Conservation (phyloP, 2,797 vertebrate species). For the Poliocrania exsul region DNA sequence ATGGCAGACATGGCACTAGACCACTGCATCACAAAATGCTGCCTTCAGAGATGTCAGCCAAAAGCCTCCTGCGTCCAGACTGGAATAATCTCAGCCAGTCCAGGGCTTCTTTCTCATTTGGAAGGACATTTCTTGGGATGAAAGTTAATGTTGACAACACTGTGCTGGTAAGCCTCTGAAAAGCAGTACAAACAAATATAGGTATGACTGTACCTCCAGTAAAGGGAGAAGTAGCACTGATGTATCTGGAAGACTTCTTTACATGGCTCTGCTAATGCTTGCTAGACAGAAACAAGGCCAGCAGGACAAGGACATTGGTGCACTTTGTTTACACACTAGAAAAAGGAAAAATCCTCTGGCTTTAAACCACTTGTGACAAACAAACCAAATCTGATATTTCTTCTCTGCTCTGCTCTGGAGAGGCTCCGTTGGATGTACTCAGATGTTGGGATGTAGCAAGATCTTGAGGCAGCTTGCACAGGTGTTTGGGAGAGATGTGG, state of each 20-base stretch:
- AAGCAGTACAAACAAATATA: background rate
- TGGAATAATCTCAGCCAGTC: background rate
- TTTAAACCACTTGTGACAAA: background rate
- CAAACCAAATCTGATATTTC: background rate
- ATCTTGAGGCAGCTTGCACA: fast-evolving
- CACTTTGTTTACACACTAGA: fast-evolving
- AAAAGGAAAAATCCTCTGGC: background rate
- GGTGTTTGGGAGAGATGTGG: background rate
- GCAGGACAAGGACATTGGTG: background rate
- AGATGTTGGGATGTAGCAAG: fast-evolving
- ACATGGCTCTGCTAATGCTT: background rate
- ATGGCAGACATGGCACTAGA: background rate
- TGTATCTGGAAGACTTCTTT: background rate
- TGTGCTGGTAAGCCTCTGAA: background rate
- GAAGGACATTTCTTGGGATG: background rate
- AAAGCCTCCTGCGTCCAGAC: background rate
- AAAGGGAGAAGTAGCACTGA: background rate
- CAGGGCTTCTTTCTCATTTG: background rate
- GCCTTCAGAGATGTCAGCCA: background rate
- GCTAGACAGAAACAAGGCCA: background rate
- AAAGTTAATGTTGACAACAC: background rate
- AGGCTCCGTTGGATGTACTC: background rate
- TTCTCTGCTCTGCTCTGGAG: background rate
- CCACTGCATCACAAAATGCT: background rate
- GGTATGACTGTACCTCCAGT: background rate